phyloP scores from a whole-genome alignment of 2,888 invertebrate species.

The Clunio marinus region DNA sequence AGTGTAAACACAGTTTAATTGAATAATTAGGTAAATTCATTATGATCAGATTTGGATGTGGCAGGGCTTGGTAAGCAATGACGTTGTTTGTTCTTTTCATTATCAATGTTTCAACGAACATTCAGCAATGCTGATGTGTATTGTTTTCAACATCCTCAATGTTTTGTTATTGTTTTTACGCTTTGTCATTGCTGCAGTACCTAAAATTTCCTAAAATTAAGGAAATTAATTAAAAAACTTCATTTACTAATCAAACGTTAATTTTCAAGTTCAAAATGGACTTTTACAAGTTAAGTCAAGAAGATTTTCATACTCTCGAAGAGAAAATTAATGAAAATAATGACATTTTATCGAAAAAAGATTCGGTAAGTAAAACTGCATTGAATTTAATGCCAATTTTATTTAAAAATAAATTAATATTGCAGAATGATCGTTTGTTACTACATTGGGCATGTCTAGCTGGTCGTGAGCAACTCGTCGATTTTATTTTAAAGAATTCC shows the following conservation, averaged over 20 bases:
- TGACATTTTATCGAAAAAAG: slow-evolving; percentile 5
- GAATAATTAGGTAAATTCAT: no score
- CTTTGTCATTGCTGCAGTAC: not conserved
- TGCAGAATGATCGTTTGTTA: slow-evolving; percentile 27
- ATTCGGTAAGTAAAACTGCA: slow-evolving; percentile 26
- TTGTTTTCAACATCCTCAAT: no score
- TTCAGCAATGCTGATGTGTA: no score
- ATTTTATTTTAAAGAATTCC: slow-evolving; percentile 25
- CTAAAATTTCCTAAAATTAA: not conserved
- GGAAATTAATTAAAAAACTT: not conserved
- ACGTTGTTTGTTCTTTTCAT: no score
- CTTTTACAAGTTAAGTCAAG: slow-evolving; percentile 22
- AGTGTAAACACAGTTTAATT: no score
- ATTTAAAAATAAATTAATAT: not conserved
- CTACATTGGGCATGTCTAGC: slow-evolving; percentile 37
- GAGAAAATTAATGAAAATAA: slow-evolving; percentile 23
- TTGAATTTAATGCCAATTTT: no score
- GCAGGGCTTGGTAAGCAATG: no score
- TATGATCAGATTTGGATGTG: no score
- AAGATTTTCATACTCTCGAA: slow-evolving; percentile 32
- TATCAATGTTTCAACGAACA: no score
- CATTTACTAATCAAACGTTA: no score
- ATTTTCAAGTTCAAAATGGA: not conserved
- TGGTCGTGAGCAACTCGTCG: slow-evolving; percentile 34
- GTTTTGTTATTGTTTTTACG: not conserved